These are phyloP conservation scores for Orchestia grillus DNA, from an alignment of 1,140 invertebrate genomes.

Conservation along the genomic window DNA sequence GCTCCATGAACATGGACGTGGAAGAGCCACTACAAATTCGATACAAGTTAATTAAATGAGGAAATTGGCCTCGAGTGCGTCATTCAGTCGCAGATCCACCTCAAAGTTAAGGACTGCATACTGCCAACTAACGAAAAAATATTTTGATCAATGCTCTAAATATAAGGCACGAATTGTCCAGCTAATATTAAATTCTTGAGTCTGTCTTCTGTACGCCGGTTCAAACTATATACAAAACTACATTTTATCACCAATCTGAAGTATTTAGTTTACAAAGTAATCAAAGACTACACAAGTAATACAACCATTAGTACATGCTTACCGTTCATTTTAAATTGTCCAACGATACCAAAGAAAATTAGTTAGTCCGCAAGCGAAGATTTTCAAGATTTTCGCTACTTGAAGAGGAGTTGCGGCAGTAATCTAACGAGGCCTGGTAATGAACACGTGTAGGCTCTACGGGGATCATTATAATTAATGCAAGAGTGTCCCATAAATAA, in stretches of 20 bases:
- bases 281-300: not conserved
- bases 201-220: not conserved
- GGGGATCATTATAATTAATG: conserved; percentile 1
- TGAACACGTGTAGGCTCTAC: not conserved
- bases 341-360: not conserved
- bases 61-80: not conserved
- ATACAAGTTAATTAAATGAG: not conserved
- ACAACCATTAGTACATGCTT: not conserved
- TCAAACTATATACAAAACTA: not conserved
- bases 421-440: not conserved
- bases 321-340: not conserved
- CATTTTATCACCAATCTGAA: not conserved
- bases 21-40: not conserved
- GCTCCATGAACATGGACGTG: too few species aligned
- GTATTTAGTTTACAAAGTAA: not conserved
- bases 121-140: not conserved
- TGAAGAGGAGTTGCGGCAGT: not conserved
- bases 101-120: not conserved
- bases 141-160: not conserved
- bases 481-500: not conserved
- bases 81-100: not conserved
- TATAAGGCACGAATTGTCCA: not conserved
- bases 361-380: not conserved
- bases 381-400: not conserved
- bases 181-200: not conserved